phyloP scores from a whole-genome alignment of 2,888 invertebrate genomes.

The Acholoe squamosa region DNA sequence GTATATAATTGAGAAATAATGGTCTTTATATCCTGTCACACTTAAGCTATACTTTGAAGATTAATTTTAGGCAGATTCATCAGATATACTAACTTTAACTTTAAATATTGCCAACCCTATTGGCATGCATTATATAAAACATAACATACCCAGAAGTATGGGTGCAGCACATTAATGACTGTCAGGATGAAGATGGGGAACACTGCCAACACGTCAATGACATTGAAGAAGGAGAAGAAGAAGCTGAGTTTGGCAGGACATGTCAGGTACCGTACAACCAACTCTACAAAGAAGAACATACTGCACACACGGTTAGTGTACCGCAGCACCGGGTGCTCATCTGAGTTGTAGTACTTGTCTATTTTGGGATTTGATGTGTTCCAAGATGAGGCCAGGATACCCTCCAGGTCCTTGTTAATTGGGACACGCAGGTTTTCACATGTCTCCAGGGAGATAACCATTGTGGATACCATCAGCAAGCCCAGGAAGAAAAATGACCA shows the following conservation, averaged over 20 bases:
- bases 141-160: constrained; percentile 1
- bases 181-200: constrained; percentile 13
- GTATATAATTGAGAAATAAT: too few relatives aligned
- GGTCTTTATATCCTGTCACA: too few relatives aligned
- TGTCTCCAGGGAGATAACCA: constrained; percentile 41
- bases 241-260: constrained; percentile 30
- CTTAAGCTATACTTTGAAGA: too few relatives aligned
- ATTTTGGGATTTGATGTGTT: constrained; percentile 36
- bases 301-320: background rate
- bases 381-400: background rate
- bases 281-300: constrained; percentile 53
- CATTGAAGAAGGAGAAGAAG: constrained; percentile 62
- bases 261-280: background rate
- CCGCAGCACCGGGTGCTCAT: constrained; percentile 22
- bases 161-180: background rate
- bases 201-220: constrained; percentile 52
- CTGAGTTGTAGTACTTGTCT: constrained; percentile 45
- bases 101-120: too few relatives aligned
- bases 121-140: too few relatives aligned
- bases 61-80: too few relatives aligned
- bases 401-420: background rate
- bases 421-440: background rate
- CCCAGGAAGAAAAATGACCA: constrained; percentile 46
- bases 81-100: too few relatives aligned
- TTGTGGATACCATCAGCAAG: constrained; percentile 21